Evolutionary conservation across 2,113 vertebrate genomes (phyloP).

Genomic region (Brachirus orientalis): DNA sequence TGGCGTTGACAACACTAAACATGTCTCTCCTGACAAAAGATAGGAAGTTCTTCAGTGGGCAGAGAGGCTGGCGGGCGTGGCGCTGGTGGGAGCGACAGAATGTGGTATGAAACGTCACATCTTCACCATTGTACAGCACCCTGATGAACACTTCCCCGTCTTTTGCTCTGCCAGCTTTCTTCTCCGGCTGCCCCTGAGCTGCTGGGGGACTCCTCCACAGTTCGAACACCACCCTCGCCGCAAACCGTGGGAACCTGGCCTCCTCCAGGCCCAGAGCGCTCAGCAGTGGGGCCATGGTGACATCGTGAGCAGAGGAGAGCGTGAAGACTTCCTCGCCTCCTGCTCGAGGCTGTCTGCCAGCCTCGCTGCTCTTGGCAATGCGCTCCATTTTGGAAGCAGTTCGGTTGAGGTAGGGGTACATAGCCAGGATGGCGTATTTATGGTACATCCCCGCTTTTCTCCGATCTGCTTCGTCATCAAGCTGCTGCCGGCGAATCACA

Average conservation of each 20-base stretch:
- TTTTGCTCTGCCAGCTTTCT: conserved; percentile 35
- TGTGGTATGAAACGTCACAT: conserved; percentile 92
- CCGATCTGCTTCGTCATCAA: conserved; percentile 90
- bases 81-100: conserved; percentile 89
- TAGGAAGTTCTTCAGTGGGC: conserved; percentile 91
- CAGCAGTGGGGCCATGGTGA: conserved; percentile 93
- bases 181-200: conserved; percentile 16
- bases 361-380: conserved; percentile 74
- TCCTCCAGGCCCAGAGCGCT: conserved; percentile 91
- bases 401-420: conserved; percentile 92
- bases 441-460: conserved; percentile 87
- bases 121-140: conserved; percentile 93
- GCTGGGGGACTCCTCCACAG: conserved; percentile 87
- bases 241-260: conserved; percentile 92
- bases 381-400: conserved; percentile 87
- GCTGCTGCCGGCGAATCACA: conserved; percentile 91
- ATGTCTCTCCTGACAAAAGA: conserved; percentile 91
- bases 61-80: conserved; percentile 85
- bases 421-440: conserved; percentile 89
- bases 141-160: conserved; percentile 84
- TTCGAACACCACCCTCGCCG: conserved; percentile 95
- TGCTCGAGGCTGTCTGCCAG: conserved; percentile 66
- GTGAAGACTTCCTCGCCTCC: conserved; percentile 85
- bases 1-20: conserved; percentile 88
- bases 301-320: conserved; percentile 94